Evolutionary conservation across 2,797 vertebrate genomes (phyloP).

Genomic region (Urosaurus nigricauda): DNA sequence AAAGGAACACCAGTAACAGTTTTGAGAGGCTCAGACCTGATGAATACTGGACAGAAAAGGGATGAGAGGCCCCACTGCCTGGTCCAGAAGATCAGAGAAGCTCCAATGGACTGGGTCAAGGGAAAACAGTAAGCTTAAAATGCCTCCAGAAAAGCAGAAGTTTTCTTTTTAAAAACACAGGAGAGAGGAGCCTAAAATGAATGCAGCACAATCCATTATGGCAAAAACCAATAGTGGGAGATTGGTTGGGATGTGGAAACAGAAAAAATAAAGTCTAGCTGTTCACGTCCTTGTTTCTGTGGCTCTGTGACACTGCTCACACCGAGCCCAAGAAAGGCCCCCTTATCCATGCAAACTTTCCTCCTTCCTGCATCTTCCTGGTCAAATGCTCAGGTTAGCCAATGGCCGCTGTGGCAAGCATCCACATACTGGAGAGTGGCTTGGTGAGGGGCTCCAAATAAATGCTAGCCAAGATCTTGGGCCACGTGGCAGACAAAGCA

Average conservation of each 20-base stretch:
- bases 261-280: neutral
- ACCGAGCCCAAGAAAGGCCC: neutral
- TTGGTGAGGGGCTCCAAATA: no score
- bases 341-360: neutral
- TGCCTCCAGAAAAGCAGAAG: neutral
- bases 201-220: neutral
- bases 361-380: no score
- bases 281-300: neutral
- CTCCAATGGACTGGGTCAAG: neutral
- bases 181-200: neutral
- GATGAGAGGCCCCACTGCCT: no score
- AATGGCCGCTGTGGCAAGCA: no score
- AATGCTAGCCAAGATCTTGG: no score
- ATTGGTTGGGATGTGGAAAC: neutral
- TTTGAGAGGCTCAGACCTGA: neutral
- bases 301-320: neutral
- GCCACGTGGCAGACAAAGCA: no score
- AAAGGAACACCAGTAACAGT: no score
- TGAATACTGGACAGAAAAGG: neutral
- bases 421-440: no score
- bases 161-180: neutral
- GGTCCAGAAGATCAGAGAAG: no score
- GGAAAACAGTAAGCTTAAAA: neutral
- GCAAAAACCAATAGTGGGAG: neutral
- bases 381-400: no score